Evolutionary conservation across 2,888 invertebrate genomes (phyloP).

Genomic region (Nemotelus pantherinus): DNA sequence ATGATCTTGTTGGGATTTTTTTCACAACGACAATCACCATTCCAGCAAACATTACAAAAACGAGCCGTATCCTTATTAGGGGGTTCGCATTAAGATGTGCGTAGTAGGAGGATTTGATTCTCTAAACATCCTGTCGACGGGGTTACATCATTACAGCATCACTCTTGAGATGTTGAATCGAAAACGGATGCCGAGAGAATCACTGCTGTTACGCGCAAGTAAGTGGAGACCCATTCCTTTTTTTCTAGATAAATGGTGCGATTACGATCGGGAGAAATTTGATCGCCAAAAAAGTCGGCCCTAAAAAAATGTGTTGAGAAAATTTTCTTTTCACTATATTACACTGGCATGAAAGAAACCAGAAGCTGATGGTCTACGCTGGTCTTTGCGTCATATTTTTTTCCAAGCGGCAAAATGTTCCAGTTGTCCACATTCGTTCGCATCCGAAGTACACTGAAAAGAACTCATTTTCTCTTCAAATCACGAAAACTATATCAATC

Average conservation of each 20-base stretch:
- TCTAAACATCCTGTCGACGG: slow-evolving; percentile 33
- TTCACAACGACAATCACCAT: neutral
- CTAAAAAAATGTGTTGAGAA: slow-evolving; percentile 14
- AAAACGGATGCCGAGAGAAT: slow-evolving; percentile 34
- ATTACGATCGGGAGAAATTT: slow-evolving; percentile 20
- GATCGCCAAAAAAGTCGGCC: slow-evolving; percentile 15
- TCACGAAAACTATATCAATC: slow-evolving; percentile 5
- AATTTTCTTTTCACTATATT: neutral
- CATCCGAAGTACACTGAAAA: slow-evolving; percentile 8
- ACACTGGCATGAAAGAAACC: neutral
- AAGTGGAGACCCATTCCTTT: neutral
- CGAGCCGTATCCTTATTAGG: neutral
- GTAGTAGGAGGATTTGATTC: slow-evolving; percentile 19
- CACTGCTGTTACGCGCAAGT: neutral
- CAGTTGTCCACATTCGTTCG: slow-evolving; percentile 24
- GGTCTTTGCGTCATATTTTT: slow-evolving; percentile 14
- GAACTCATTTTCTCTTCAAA: slow-evolving; percentile 3
- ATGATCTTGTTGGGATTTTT: slow-evolving; percentile 4
- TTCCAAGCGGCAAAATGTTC: neutral
- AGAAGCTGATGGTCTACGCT: neutral
- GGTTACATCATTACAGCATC: neutral
- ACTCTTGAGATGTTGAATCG: slow-evolving; percentile 27
- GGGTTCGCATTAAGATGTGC: neutral
- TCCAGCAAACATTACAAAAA: neutral
- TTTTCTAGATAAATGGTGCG: neutral